Conservation (phyloP, 2,797 vertebrate genomes). For the Prunella strophiata region DNA sequence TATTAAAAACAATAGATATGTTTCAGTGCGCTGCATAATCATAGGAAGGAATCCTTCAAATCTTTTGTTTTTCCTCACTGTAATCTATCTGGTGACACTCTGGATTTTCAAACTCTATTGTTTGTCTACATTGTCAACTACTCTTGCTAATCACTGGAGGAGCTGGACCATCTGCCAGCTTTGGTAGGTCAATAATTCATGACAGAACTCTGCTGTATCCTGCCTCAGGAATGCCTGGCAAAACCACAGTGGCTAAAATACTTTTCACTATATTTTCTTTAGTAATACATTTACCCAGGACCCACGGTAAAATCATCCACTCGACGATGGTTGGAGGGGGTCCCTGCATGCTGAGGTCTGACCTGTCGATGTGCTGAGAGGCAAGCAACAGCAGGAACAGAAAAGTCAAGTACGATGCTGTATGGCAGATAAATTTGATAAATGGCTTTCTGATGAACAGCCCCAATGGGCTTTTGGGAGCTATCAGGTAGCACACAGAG, state of each 20-base stretch:
- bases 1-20: neutral
- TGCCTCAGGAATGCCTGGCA: neutral
- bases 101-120: neutral
- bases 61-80: neutral
- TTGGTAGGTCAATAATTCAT: neutral
- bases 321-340: constrained; percentile 91
- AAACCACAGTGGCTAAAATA: constrained; percentile 18
- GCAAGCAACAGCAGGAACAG: constrained; percentile 93
- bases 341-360: constrained; percentile 82
- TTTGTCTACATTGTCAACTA: neutral
- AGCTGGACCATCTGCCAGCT: neutral
- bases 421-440: constrained; percentile 99
- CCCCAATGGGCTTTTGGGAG: constrained; percentile 91
- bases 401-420: constrained; percentile 96
- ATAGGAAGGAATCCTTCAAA: neutral
- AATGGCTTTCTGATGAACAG: constrained; percentile 97
- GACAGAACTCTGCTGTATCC: neutral
- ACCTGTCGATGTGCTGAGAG: constrained; percentile 90
- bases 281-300: constrained; percentile 92
- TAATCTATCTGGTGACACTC: neutral
- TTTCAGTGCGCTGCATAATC: neutral
- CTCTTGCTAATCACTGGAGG: neutral
- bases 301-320: constrained; percentile 99
- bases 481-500: constrained; percentile 91
- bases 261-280: constrained; percentile 76